A percentile compares a stretch with the other conserved stretches of the same genome.
These are phyloP conservation scores for Zaprionus ornatus DNA, from an alignment of 1,140 invertebrate genomes.

Conservation along the genomic window DNA sequence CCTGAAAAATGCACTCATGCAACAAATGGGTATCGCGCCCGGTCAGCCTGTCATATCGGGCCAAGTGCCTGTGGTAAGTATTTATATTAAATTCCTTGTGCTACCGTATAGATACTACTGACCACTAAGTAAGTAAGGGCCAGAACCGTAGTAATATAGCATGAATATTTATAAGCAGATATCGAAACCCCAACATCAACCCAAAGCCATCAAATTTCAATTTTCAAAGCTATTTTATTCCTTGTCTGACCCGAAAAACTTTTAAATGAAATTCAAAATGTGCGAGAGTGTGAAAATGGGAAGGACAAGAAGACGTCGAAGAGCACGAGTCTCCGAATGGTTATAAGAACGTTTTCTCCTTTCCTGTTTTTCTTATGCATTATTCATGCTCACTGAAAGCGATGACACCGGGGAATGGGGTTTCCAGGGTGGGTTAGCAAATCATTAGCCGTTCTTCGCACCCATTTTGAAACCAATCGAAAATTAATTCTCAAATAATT, in stretches of 20 bases:
- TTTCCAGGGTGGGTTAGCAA: neutral
- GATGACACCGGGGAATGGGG: neutral
- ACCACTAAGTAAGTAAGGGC: slow-evolving; percentile 3
- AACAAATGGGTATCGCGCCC: slow-evolving; percentile 96
- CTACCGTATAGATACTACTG: neutral
- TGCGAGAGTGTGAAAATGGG: slow-evolving; percentile 60
- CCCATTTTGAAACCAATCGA: slow-evolving; percentile 66
- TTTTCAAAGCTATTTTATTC: slow-evolving; percentile 19
- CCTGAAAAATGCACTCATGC: slow-evolving; percentile 97
- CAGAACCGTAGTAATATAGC: slow-evolving; percentile 28
- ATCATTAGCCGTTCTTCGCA: slow-evolving; percentile 12
- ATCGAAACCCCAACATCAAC: slow-evolving; percentile 6
- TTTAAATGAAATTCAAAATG: slow-evolving; percentile 60
- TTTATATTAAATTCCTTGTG: slow-evolving; percentile 70
- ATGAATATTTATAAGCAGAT: slow-evolving; percentile 76
- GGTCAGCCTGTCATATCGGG: slow-evolving; percentile 94
- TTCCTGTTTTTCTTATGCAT: slow-evolving; percentile 52
- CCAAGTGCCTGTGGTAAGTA: slow-evolving; percentile 96
- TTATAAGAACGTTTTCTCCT: slow-evolving; percentile 23
- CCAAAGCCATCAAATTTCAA: slow-evolving; percentile 18
- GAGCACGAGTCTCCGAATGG: neutral
- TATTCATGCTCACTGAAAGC: slow-evolving; percentile 53
- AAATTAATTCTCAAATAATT: slow-evolving; percentile 80
- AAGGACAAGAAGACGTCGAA: slow-evolving; percentile 11
- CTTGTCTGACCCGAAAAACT: slow-evolving; percentile 33